Conservation (phyloP, 1,140 invertebrate species). For the Notospermus geniculatus region DNA sequence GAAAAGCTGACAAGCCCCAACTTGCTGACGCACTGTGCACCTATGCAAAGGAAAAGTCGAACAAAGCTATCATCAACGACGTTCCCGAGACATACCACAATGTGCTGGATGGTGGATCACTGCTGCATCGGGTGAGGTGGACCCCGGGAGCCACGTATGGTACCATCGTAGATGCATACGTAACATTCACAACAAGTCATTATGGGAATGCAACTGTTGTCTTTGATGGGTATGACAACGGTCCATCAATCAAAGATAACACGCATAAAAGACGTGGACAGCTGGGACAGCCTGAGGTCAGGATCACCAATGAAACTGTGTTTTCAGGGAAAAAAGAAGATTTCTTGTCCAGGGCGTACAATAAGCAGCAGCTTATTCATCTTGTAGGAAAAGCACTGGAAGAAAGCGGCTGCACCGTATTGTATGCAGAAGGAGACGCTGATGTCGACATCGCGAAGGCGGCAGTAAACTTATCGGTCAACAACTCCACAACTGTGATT, state of each 20-base stretch:
- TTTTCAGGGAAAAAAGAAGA: conserved; percentile 1
- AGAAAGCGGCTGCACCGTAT: not conserved
- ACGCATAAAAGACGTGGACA: not conserved
- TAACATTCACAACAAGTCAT: not conserved
- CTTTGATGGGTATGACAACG: not conserved
- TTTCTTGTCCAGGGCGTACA: not conserved
- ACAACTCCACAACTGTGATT: not conserved
- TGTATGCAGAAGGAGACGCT: not conserved
- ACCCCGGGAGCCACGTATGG: not conserved
- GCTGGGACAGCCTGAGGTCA: not conserved
- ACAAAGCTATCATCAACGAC: no score
- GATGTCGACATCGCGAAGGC: not conserved
- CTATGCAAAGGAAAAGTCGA: no score
- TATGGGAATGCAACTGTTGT: not conserved
- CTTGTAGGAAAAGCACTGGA: not conserved
- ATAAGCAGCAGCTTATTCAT: not conserved
- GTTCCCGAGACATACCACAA: no score
- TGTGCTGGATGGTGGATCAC: not conserved
- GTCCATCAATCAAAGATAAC: not conserved
- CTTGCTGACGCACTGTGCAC: not conserved
- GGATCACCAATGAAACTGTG: not conserved
- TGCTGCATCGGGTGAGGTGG: not conserved
- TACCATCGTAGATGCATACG: not conserved
- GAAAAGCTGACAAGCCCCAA: not conserved
- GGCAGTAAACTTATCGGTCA: not conserved